Conservation (phyloP, 2,797 vertebrate genomes). For the Pseudomugil tenellus region DNA sequence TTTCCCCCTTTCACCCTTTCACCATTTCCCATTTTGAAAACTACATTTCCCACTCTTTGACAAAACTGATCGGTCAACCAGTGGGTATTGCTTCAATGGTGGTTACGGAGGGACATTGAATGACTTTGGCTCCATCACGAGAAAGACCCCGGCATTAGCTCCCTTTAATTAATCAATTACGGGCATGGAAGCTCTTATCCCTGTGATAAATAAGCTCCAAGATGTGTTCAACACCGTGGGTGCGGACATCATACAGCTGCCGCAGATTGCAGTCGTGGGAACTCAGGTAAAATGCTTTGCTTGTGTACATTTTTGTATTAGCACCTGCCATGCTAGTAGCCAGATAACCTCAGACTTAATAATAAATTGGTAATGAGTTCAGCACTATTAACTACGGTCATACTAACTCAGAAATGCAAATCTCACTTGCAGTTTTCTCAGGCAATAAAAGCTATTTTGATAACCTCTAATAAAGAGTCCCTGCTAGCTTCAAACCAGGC, state of each 20-base stretch:
- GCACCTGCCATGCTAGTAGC: conserved; percentile 49
- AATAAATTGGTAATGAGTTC: neutral
- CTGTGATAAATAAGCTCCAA: conserved; percentile 98
- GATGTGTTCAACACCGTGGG: conserved; percentile 99
- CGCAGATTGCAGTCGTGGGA: conserved; percentile 97
- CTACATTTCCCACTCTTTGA: conserved; percentile 62
- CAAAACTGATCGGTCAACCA: neutral
- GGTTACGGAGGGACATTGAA: conserved; percentile 82
- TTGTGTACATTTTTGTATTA: conserved; percentile 19
- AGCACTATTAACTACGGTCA: neutral
- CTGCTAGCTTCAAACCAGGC: conserved; percentile 26
- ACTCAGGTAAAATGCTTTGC: conserved; percentile 87
- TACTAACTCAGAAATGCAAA: conserved; percentile 2
- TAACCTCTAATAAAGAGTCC: conserved; percentile 23
- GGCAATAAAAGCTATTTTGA: conserved; percentile 50
- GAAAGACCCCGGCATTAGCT: conserved; percentile 40
- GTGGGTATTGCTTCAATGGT: conserved; percentile 76
- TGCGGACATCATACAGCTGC: conserved; percentile 95
- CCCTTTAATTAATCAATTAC: conserved; percentile 30
- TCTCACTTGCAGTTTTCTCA: conserved; percentile 18
- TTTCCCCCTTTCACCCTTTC: accelerated
- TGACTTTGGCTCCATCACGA: conserved; percentile 85
- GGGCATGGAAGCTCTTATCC: conserved; percentile 96
- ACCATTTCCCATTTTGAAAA: neutral
- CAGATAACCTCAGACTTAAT: conserved; percentile 34